Evolutionary conservation across 2,797 vertebrate species (phyloP).

Genomic region (Syndactyla subalaris): DNA sequence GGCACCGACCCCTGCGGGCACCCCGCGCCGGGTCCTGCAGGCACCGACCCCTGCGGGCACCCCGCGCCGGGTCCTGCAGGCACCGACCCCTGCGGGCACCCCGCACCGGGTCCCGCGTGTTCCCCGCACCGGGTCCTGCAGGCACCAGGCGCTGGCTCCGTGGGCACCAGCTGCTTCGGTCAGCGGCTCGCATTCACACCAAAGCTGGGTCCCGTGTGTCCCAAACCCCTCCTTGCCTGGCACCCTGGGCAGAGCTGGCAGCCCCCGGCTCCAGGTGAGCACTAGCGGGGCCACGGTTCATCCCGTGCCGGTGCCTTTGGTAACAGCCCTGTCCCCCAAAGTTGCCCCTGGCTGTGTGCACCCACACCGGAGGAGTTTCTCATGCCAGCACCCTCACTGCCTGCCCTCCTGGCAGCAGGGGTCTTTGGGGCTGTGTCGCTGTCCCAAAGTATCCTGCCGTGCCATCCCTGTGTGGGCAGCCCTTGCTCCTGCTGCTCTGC

Average conservation of each 20-base stretch:
- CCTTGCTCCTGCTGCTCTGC: neutral
- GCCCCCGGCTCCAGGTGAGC: neutral
- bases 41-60: too few species aligned
- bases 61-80: too few species aligned
- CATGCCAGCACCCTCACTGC: accelerated
- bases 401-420: neutral
- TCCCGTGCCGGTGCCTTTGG: accelerated
- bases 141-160: neutral
- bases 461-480: neutral
- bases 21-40: too few species aligned
- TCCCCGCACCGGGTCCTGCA: neutral
- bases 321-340: neutral
- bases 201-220: neutral
- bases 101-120: neutral
- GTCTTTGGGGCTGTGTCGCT: neutral
- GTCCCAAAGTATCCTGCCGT: neutral
- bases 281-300: accelerated
- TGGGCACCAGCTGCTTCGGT: too few species aligned
- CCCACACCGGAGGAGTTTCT: neutral
- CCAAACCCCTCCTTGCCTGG: neutral
- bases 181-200: neutral
- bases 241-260: neutral
- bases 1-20: too few species aligned
- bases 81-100: too few species aligned
- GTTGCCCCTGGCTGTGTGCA: accelerated